Conservation (phyloP, 92 coral and sea anemone genomes). For the Porites lobata region DNA sequence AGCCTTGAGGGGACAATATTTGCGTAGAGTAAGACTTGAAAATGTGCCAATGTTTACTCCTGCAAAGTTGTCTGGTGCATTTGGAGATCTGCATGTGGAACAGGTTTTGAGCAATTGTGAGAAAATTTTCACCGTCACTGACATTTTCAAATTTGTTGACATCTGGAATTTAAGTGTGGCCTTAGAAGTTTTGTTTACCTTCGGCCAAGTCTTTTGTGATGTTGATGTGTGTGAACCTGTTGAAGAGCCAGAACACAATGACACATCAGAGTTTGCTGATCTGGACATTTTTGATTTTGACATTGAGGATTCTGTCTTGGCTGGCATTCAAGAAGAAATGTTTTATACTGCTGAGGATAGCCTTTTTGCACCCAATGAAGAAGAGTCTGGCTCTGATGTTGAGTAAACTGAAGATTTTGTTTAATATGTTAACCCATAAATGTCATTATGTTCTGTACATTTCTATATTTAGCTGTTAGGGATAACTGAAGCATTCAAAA, state of each 20-base stretch:
- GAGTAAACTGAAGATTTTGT: constrained; percentile 18
- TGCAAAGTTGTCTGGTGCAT: constrained; percentile 35
- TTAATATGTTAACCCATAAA: not conserved
- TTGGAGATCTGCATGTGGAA: constrained; percentile 42
- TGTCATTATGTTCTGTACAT: not conserved
- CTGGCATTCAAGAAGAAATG: constrained; percentile 32
- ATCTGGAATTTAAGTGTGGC: constrained; percentile 48
- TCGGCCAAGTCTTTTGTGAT: not conserved
- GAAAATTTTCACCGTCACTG: not conserved
- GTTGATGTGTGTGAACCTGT: not conserved
- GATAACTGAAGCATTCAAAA: constrained; percentile 1
- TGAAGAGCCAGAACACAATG: constrained; percentile 25
- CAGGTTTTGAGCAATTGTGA: constrained; percentile 23
- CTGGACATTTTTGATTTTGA: constrained; percentile 37
- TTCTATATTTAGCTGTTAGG: constrained; percentile 5
- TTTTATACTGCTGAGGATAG: constrained; percentile 23
- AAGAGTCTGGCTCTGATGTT: constrained; percentile 30
- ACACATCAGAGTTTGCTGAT: constrained; percentile 9
- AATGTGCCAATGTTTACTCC: constrained; percentile 51
- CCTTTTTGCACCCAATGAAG: not conserved
- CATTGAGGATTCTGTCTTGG: constrained; percentile 43
- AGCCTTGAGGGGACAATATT: not conserved
- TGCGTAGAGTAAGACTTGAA: not conserved
- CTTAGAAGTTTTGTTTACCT: constrained; percentile 18
- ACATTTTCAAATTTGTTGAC: constrained; percentile 59